Percentiles rank a stretch among this genome's conserved stretches.
Evolutionary conservation across 2,888 invertebrate species (phyloP).

Genomic region (Lapara coniferarum): DNA sequence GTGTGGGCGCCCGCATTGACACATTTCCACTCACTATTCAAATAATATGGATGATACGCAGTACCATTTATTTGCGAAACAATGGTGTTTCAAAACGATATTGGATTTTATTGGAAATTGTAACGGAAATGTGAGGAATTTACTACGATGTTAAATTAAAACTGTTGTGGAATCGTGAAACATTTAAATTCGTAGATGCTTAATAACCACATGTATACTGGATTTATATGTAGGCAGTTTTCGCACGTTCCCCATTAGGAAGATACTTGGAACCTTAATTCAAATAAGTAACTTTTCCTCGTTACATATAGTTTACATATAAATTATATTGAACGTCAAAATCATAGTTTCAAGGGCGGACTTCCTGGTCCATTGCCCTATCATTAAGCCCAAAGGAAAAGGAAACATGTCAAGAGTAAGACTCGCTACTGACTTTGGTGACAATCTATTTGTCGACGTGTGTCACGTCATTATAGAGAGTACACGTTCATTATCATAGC

Average conservation of each 20-base stretch:
- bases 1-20: slow-evolving; percentile 75
- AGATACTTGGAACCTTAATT: not conserved
- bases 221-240: not conserved
- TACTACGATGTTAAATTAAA: too few relatives aligned
- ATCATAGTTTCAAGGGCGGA: not conserved
- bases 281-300: slow-evolving; percentile 8
- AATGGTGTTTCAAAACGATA: not conserved
- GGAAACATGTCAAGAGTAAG: too few relatives aligned
- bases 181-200: not conserved
- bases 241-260: not conserved
- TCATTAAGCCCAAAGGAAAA: too few relatives aligned
- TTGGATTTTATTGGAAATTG: not conserved
- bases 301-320: not conserved
- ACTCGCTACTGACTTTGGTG: too few relatives aligned
- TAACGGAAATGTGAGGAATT: not conserved
- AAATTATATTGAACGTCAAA: not conserved
- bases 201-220: not conserved
- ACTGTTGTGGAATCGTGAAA: too few relatives aligned
- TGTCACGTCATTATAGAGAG: too few relatives aligned
- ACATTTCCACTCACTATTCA: slow-evolving; percentile 15
- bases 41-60: slow-evolving; percentile 15
- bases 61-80: slow-evolving; percentile 8
- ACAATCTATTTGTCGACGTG: too few relatives aligned
- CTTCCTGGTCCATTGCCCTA: too few relatives aligned
- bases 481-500: too few relatives aligned